phyloP scores from a whole-genome alignment of 2,888 invertebrate genomes.

The Hirtodrosophila cameraria region DNA sequence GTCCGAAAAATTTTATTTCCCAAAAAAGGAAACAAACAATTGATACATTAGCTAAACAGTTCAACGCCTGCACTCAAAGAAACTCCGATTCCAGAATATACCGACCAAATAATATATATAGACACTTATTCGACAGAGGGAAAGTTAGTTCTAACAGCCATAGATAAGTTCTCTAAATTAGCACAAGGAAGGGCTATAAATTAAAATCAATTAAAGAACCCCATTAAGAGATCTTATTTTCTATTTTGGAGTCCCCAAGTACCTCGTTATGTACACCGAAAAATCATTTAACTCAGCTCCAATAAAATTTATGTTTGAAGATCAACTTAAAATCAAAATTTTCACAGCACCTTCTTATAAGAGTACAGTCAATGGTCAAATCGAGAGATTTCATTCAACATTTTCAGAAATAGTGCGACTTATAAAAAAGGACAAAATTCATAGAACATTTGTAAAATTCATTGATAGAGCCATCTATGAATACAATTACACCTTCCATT shows the following conservation, averaged over 20 bases:
- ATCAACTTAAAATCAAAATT: background rate
- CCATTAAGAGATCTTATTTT: background rate
- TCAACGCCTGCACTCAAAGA: no score
- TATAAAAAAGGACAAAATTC: background rate
- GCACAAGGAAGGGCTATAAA: background rate
- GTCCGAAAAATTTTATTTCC: no score
- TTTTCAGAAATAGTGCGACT: background rate
- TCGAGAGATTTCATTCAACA: conserved; percentile 2
- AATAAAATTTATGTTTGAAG: background rate
- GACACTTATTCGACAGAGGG: no score
- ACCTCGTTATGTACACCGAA: background rate
- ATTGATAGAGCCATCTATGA: background rate
- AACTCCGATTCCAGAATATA: no score
- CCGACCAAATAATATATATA: no score
- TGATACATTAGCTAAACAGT: no score
- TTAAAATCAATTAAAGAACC: background rate
- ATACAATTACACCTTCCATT: background rate
- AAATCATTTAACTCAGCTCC: background rate
- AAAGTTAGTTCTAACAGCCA: background rate
- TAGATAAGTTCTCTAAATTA: background rate
- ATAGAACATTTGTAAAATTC: background rate
- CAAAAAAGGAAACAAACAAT: no score
- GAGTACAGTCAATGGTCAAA: background rate
- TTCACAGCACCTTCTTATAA: background rate
- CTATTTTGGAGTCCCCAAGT: background rate